phyloP scores from a whole-genome alignment of 2,888 invertebrate genomes.

The Flabesymbios commensalis region DNA sequence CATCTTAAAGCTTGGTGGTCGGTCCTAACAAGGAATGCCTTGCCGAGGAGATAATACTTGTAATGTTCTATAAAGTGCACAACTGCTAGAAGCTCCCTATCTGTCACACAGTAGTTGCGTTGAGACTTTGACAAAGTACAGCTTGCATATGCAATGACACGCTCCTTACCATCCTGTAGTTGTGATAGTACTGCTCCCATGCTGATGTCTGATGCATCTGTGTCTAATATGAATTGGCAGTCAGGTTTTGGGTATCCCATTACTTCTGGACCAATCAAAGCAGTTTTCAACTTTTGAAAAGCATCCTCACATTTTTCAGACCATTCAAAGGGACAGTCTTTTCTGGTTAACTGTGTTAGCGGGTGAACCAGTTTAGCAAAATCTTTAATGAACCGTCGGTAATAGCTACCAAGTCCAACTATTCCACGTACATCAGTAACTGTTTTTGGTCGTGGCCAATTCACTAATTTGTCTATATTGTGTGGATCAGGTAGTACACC shows the following conservation, averaged over 20 bases:
- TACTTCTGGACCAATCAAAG: constrained; percentile 16
- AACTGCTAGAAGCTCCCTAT: constrained; percentile 20
- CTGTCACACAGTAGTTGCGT: constrained; percentile 24
- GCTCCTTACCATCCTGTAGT: constrained; percentile 18
- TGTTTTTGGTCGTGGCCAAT: constrained; percentile 2
- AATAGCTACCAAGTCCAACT: constrained; percentile 31
- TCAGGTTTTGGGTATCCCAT: constrained; percentile 15
- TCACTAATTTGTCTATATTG: neutral
- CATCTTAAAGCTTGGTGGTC: constrained; percentile 38
- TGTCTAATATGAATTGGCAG: constrained; percentile 10
- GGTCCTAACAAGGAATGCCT: constrained; percentile 32
- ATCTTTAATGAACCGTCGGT: constrained; percentile 23
- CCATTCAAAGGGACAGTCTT: constrained; percentile 17
- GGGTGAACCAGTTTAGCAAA: constrained; percentile 24
- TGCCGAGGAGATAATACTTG: constrained; percentile 33
- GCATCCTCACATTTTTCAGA: constrained; percentile 8
- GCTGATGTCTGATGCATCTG: constrained; percentile 15
- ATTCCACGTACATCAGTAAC: constrained; percentile 27
- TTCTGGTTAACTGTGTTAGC: constrained; percentile 21
- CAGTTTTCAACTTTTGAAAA: constrained; percentile 5
- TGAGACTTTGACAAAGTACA: constrained; percentile 12
- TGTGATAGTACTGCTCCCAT: constrained; percentile 25
- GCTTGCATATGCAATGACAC: constrained; percentile 23
- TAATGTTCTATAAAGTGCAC: constrained; percentile 33
- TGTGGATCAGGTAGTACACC: neutral